A percentile compares a stretch with the other conserved stretches of the same genome.
These are phyloP conservation scores for Enteromius anoplus DNA, from an alignment of 2,797 vertebrate species.

Conservation along the genomic window DNA sequence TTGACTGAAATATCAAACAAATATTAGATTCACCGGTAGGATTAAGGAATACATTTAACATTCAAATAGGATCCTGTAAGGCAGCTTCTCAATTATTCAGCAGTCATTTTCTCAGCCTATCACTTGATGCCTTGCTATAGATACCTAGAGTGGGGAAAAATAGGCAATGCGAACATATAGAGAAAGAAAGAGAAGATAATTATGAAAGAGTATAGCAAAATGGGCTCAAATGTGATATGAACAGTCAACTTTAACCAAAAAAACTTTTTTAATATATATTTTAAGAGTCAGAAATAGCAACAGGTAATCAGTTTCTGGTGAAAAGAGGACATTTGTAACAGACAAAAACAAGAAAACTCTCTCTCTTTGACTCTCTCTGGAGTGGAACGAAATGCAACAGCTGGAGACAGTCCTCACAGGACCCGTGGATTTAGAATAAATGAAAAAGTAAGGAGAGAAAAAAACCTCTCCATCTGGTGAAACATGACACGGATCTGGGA, in stretches of 20 bases:
- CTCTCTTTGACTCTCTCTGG: constrained; percentile 64
- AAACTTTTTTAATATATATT: not conserved
- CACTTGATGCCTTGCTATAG: constrained; percentile 31
- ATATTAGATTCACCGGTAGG: constrained; percentile 35
- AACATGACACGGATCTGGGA: constrained; percentile 72
- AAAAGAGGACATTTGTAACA: constrained; percentile 44
- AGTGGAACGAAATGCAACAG: constrained; percentile 75
- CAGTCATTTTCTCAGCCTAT: constrained; percentile 44
- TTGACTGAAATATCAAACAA: constrained; percentile 26
- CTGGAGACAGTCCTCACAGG: constrained; percentile 76
- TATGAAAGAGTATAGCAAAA: not conserved
- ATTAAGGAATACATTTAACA: constrained; percentile 51
- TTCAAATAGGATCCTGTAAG: constrained; percentile 49
- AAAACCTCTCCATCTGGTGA: constrained; percentile 76
- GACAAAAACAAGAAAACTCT: constrained; percentile 18
- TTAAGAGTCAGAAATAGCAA: not conserved
- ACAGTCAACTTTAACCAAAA: constrained; percentile 1
- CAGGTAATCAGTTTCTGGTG: not conserved
- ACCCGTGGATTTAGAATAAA: constrained; percentile 74
- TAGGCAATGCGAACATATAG: constrained; percentile 9
- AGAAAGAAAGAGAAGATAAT: not conserved
- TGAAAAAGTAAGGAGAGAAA: constrained; percentile 71
- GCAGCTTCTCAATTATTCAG: constrained; percentile 47
- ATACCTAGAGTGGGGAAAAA: not conserved
- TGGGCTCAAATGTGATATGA: not conserved